phyloP scores from a whole-genome alignment of 1,140 invertebrate genomes.

The Centruroides sculpturatus region DNA sequence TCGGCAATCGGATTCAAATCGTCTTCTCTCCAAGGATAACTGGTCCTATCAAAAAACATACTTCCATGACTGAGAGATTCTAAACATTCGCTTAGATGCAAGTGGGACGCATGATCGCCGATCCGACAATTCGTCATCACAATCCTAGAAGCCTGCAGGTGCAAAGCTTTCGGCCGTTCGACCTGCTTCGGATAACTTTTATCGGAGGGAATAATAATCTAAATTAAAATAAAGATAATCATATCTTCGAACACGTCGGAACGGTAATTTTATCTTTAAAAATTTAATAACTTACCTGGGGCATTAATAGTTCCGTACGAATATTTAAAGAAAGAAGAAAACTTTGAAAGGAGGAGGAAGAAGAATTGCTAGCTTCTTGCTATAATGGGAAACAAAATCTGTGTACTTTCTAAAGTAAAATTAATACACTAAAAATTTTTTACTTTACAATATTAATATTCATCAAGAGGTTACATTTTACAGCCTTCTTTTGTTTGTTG shows the following conservation, averaged over 20 bases:
- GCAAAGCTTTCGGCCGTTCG: conserved; percentile 63
- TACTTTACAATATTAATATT: too few species aligned
- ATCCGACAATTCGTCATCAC: conserved; percentile 62
- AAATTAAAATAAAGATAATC: conserved; percentile 3
- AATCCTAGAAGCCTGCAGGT: conserved; percentile 62
- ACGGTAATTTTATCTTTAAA: not conserved
- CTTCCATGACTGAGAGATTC: conserved; percentile 50
- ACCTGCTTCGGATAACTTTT: conserved; percentile 55
- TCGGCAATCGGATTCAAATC: conserved; percentile 54
- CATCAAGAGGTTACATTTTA: too few species aligned
- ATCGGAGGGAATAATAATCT: conserved; percentile 29
- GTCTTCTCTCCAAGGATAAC: conserved; percentile 48
- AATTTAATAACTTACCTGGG: conserved; percentile 27
- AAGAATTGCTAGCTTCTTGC: too few species aligned
- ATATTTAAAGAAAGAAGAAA: conserved; percentile 2
- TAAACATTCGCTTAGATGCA: conserved; percentile 54
- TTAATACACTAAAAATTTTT: too few species aligned
- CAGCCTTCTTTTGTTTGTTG: too few species aligned
- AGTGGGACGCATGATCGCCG: conserved; percentile 43
- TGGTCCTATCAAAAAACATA: conserved; percentile 47
- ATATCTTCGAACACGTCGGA: too few species aligned
- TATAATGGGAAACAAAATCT: too few species aligned
- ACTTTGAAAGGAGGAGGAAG: too few species aligned
- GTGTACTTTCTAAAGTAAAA: too few species aligned
- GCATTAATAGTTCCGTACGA: conserved; percentile 8